Evolutionary conservation across 1,140 invertebrate genomes (phyloP), one percentile per base, ranked within the genome.

Genomic region (Oedothorax gibbosus): DNA sequence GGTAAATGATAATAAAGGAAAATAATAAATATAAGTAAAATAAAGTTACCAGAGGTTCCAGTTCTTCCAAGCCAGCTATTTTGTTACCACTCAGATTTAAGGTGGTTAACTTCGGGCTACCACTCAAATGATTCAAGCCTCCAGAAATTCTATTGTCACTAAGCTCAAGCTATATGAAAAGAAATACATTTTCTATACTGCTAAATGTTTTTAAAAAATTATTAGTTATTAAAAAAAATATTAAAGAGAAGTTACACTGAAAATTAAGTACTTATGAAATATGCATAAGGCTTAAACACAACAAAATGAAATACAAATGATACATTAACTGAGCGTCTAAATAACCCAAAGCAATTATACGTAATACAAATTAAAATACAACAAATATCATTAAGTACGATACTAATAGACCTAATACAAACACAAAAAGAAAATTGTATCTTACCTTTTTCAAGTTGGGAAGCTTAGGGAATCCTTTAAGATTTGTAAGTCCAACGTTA

Each of bases 71-170:
- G 91, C 98, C 96, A 92, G 96, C 97, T 87, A 99, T 98, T 93
- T 96, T 98, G 90, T 99, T 99, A 68, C 97, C 97, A 90, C 97
- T 97, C 73, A 99, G 92, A 91, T 98, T 99, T 15, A 99, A 92
- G 90, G 96, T 93, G 90, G 95, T 95, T 86, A 99, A 91, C 89
- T 96, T 97, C 62, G 95, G 94, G 90, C 97, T 97, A 75, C 94
- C 95, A 87, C 93, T 93, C n/a, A 99, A 92, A 88, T 95, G 92
- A 90, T 96, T 95, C 77, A 99, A 92, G 82, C 97, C 96, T 90
- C 93, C 94, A 57, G 95, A 96, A 92, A 99, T 98, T 92, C 97
- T 93, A 89, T 95, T 95, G 90, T 96, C 94, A 89, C 94, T 95
- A 62, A 96, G 88, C 89, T 95, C 94, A 89, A 95, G 89, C 94